These are phyloP conservation scores for Ivindomyrus marchei DNA, from an alignment of 2,113 vertebrate species.

Conservation along the genomic window DNA sequence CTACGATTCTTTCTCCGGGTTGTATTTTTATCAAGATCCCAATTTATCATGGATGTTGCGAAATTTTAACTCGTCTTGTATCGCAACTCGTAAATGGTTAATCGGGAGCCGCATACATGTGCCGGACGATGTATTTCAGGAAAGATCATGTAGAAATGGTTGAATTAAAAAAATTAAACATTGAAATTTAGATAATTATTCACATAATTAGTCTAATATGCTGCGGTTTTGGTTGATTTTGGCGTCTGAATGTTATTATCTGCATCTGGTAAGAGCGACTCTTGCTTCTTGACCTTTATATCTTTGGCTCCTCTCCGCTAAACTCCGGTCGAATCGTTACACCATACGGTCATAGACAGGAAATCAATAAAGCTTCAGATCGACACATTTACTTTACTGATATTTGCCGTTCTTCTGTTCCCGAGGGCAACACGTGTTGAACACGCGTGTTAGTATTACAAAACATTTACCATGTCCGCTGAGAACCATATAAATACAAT, in stretches of 20 bases:
- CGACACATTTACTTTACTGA: background rate
- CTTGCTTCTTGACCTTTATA: constrained; percentile 8
- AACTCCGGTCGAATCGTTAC: background rate
- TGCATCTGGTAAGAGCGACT: background rate
- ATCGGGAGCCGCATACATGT: background rate
- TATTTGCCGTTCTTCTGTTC: background rate
- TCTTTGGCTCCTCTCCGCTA: background rate
- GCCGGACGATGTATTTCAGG: background rate
- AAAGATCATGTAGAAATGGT: background rate
- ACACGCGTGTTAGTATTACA: constrained; percentile 2
- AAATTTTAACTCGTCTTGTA: background rate
- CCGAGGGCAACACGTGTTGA: constrained; percentile 16
- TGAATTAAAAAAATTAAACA: background rate
- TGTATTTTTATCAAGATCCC: background rate
- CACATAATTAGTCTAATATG: background rate
- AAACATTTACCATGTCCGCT: background rate
- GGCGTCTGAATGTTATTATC: background rate
- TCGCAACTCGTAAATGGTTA: background rate
- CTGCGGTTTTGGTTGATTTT: background rate
- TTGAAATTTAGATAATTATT: background rate
- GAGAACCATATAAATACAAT: background rate
- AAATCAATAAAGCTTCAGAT: background rate
- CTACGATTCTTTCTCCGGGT: background rate
- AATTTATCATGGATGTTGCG: constrained; percentile 25
- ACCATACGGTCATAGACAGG: background rate